A percentile compares a stretch with the other conserved stretches of the same genome.
Evolutionary conservation across 2,113 vertebrate genomes (phyloP).

Genomic region (Tinamus guttatus): DNA sequence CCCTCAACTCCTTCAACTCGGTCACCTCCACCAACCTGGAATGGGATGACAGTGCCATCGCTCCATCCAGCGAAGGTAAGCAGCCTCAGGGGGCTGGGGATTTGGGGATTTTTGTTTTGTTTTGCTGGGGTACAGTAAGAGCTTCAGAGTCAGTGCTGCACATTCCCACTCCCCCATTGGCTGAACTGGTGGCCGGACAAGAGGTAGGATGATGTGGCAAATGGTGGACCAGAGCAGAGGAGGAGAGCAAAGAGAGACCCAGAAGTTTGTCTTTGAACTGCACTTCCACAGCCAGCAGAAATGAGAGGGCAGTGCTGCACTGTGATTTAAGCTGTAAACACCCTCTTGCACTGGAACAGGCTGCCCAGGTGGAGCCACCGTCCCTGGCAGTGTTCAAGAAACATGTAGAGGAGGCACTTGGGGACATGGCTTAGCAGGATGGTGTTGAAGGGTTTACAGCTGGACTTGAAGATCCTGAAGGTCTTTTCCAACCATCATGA

Average conservation of each 20-base stretch:
- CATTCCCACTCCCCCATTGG: not conserved
- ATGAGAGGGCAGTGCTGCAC: not conserved
- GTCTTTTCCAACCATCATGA: too few species aligned
- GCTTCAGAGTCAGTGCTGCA: not conserved
- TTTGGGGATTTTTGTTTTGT: too few species aligned
- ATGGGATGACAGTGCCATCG: constrained; percentile 98
- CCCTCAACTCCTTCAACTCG: constrained; percentile 96
- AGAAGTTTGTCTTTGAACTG: not conserved
- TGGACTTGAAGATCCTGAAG: too few species aligned
- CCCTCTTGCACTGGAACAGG: too few species aligned
- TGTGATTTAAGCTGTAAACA: not conserved
- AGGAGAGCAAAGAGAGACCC: not conserved
- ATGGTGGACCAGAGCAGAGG: not conserved
- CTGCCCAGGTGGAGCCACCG: too few species aligned
- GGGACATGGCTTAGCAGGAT: too few species aligned
- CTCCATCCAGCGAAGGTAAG: constrained; percentile 97
- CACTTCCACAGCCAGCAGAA: not conserved
- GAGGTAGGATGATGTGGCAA: rapidly evolving
- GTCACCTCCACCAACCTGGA: constrained; percentile 97
- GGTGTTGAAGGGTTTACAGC: too few species aligned
- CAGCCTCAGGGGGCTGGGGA: not conserved
- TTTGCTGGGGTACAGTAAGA: not conserved
- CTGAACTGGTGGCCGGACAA: not conserved
- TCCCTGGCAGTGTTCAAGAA: too few species aligned
- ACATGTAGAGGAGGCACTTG: too few species aligned